Conservation (phyloP, 2,797 vertebrate genomes). For the Pteronotus mesoamericanus region DNA sequence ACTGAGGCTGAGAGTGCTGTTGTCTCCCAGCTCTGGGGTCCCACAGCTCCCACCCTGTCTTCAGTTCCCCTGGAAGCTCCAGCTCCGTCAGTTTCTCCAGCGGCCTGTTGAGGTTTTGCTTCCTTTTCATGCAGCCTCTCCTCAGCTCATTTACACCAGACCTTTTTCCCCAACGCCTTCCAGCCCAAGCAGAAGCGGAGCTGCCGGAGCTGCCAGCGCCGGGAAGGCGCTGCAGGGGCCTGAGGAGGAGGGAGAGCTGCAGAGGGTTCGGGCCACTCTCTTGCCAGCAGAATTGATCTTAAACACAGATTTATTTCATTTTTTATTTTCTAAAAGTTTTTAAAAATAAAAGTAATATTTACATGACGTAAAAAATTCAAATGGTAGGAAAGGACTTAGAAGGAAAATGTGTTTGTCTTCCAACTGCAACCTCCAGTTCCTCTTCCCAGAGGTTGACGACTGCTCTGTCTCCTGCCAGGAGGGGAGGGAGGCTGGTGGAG, state of each 20-base stretch:
- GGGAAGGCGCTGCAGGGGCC: background rate
- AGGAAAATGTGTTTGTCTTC: background rate
- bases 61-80: background rate
- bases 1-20: background rate
- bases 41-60: fast-evolving
- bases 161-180: background rate
- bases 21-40: background rate
- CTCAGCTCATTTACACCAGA: background rate
- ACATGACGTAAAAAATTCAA: background rate
- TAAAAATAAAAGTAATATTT: background rate
- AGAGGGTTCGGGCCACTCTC: fast-evolving
- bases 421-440: no score
- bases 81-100: background rate
- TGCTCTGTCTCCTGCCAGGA: background rate
- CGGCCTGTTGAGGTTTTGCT: background rate
- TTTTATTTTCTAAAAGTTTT: background rate
- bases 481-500: background rate
- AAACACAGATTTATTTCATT: background rate
- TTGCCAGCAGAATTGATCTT: background rate
- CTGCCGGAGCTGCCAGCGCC: background rate
- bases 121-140: no score
- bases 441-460: background rate
- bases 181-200: background rate
- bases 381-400: background rate
- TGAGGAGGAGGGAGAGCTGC: no score